Evolutionary conservation across 2,113 vertebrate species (phyloP), one percentile per base, ranked within the genome.

Genomic region (Calyptomena viridis): DNA sequence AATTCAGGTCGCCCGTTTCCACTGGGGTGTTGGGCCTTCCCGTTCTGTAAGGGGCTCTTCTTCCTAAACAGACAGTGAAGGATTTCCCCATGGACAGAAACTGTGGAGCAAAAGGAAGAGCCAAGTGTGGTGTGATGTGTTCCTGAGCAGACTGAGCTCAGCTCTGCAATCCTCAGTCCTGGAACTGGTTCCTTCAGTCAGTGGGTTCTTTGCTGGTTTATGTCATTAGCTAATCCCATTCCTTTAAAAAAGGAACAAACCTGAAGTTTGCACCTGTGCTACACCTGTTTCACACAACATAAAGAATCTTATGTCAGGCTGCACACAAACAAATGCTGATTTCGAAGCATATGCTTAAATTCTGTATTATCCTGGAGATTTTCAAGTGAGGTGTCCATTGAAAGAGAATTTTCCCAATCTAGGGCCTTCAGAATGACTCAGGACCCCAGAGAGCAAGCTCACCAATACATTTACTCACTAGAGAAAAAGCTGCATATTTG

Each of bases 31-130:
- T 14, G 56, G 14, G 62, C 69, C 71, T 83, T 92, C 89, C 35
- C 30, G 71, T 94, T 80, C 96, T 97, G 68, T 46, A 77, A 93
- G 88, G 72, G 55, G 68, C 74, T 96, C 75, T 62, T 83, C 35
- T 71, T 25, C 85, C 90, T 63, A 88, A 66, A 69, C 82, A 91
- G 95, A 86, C 31, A 67, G 44, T 4, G 19, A 74, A 23, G 49
- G 87, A 56, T 92, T 92, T 76, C 80, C 88, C 89, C 80, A 78
- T 6, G 8, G 93, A 73, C 79, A 96, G 92, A 81, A 94, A 89
- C 20, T 69, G 76, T 76, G 83, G 66, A 55, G 80, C 30, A 11
- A 55, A 49, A 82, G 52, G 72, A 68, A 75, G 78, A 63, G 62
- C 67, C 39, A 52, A 87, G 74, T 8, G 3, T 6, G 50, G 74